Evolutionary conservation across 2,888 invertebrate species (phyloP).

Genomic region (Xylocampa areola): DNA sequence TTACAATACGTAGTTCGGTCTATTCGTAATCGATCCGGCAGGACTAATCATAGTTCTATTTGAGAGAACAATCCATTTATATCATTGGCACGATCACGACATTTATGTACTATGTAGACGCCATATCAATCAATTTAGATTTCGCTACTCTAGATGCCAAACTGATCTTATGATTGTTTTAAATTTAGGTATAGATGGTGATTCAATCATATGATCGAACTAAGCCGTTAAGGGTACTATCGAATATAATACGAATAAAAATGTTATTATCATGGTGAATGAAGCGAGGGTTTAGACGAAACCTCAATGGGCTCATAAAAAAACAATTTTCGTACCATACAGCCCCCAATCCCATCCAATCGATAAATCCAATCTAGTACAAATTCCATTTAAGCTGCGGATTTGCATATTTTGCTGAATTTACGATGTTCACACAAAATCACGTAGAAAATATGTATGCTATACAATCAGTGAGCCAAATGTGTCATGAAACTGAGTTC

Average conservation of each 20-base stretch:
- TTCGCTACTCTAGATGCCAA: constrained; percentile 18
- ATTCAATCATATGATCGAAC: constrained; percentile 34
- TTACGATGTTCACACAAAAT: constrained; percentile 38
- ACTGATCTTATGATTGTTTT: constrained; percentile 37
- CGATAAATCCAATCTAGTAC: constrained; percentile 49
- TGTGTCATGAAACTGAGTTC: no score
- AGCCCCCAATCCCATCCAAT: constrained; percentile 40
- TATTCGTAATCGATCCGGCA: constrained; percentile 21
- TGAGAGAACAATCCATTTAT: constrained; percentile 17
- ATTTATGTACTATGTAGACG: constrained; percentile 37
- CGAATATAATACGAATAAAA: constrained; percentile 29
- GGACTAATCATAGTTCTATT: constrained; percentile 10
- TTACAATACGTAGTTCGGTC: constrained; percentile 4
- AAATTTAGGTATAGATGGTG: constrained; percentile 13
- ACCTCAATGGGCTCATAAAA: constrained; percentile 40
- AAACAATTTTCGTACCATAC: constrained; percentile 50
- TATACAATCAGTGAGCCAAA: no score
- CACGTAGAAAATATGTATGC: constrained; percentile 20
- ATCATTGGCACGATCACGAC: constrained; percentile 31
- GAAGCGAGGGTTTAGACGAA: constrained; percentile 29
- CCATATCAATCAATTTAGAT: constrained; percentile 39
- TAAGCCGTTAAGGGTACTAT: constrained; percentile 32
- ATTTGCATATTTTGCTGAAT: constrained; percentile 53
- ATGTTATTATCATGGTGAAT: constrained; percentile 39
- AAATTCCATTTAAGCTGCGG: constrained; percentile 51